Evolutionary conservation across 2,888 invertebrate species (phyloP), one percentile per base, ranked within the genome.

Genomic region (Nemurella pictetii): DNA sequence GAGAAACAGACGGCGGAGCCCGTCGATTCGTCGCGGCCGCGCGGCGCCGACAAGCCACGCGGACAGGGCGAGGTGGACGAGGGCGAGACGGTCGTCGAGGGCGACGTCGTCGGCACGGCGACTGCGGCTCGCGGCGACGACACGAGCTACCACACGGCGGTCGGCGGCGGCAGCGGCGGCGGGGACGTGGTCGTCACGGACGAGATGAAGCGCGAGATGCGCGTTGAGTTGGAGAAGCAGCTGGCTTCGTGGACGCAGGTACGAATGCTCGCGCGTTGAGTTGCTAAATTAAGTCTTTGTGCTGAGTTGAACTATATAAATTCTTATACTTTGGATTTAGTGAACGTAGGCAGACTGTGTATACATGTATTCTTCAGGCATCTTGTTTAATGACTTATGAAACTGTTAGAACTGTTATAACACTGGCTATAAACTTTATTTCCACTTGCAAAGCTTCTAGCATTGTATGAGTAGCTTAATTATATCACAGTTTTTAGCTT

Each of bases 131-230:
- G 97, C 86, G 95, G 94, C 73, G 89, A 90, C 0, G 96, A 96
- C 27, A 95, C 96, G 0, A 93, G 94, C 0, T 95, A 96, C 88
- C 96, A 97, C 89, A 97, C 97, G 0, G 91, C 91, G 28, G 89
- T 90, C 84, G 89, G 88, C 29, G 82, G 55, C 55, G 30, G 30
- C 9, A 3, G n/a, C 29, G 30, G 30, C 7, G n/a, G 0, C 75
- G 75, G 29, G 30, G 55, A 55, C 20, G 5, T 27, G 86, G 85
- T 26, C 87, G 86, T 86, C 87, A 28, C 89, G 0, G 86, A 89
- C 9, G 88, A 90, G 86, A 91, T 92, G 87, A 88, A 92, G n/a
- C 91, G 91, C 86, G 88, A 89, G 72, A 87, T 92, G 75, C 88
- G 93, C 78, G 86, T 88, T 74, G 91, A 92, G 86, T 89, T 93